Base-by-base conservation (phyloP, 2,113 vertebrate genomes). In the Balaeniceps rex region DNA sequence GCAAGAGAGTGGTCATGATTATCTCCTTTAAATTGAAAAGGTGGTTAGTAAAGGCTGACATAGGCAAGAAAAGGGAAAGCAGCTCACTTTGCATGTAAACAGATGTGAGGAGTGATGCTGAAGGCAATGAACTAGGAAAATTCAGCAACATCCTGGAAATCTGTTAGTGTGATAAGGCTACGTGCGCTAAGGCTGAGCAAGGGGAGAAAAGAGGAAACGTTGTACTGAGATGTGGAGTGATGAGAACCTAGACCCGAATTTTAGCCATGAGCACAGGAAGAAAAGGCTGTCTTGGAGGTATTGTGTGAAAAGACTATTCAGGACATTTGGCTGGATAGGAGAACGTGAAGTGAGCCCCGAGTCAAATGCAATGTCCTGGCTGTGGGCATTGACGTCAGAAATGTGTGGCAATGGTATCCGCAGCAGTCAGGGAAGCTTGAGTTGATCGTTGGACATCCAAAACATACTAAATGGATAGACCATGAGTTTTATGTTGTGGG, bases 161-260 rank as follows among this genome's bases (percentile, higher is more conserved):
- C 26, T 70, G 9, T 69, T 70, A 38, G 14, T 28, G 33, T 60
- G 68, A 33, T 24, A 64, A 36, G 19, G 29, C 13, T 66, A 18
- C 0, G 3, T n/a, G 24, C 0, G 2, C 23, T 74, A 64, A 52
- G 22, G 42, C 36, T 1, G 4, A n/a, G n/a, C 26, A 34, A 76
- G 5, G 10, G 21, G n/a, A 54, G 40, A 49, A 34, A 38, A 47
- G 49, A 87, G 31, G 61, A 79, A 44, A 55, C 6, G 4, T 16
- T 55, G 69, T 79, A 38, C 18, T 25, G 63, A 57, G 28, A 19
- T 66, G 19, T 55, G 55, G 19, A 49, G 22, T 19, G 29, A 33
- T 58, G 49, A 76, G 63, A 80, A 54, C 15, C 26, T 75, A 44
- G 26, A 28, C 26, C 44, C 6, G 3, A 42, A 25, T 74, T 93